Evolutionary conservation across 2,797 vertebrate species (phyloP), one percentile per base, ranked within the genome.

Genomic region (Spondyliosoma cantharus): DNA sequence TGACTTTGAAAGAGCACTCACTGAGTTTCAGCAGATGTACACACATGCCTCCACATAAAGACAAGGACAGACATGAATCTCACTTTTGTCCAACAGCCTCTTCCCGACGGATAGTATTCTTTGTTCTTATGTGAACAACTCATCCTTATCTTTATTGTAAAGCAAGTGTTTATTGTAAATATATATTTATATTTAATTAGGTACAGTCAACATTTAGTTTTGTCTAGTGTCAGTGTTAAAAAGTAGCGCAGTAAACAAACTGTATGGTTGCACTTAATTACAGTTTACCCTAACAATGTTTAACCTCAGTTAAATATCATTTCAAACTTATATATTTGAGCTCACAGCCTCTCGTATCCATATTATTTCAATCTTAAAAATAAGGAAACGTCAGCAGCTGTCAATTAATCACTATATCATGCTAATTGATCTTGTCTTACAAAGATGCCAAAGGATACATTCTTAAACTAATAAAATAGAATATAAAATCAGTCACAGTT

Each of bases 1-100:
- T 42, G 42, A 74, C 45, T n/a, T 76, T 48, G 2, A 46, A 43
- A 67, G 43, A 61, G 45, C 54, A 57, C 48, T 67, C 19, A 57
- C 0, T 65, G 14, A 1, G 24, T 74, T 64, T 29, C n/a, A 29
- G 59, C 45, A 32, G 37, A 71, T 16, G 49, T 9, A 27, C 8
- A 62, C 15, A 49, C 7, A 13, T 1, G 50, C 8, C 50, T 7
- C 3, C 13, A 67, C 7, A 37, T 37, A 37, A 11, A 37, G 8
- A 37, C 7, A 9, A 9, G 37, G 37, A 37, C 9, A 9, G 37
- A 37, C 37, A 37, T 11, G 37, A 37, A 37, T 11, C 37, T 37
- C 9, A 37, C 37, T 37, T 37, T 37, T 37, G 7, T 37, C 32
- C 7, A 8, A 8, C 7, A 2, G 32, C 32, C 9, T 37, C 32